Evolutionary conservation across 2,888 invertebrate species (phyloP).

Genomic region (Byasa hedistus): DNA sequence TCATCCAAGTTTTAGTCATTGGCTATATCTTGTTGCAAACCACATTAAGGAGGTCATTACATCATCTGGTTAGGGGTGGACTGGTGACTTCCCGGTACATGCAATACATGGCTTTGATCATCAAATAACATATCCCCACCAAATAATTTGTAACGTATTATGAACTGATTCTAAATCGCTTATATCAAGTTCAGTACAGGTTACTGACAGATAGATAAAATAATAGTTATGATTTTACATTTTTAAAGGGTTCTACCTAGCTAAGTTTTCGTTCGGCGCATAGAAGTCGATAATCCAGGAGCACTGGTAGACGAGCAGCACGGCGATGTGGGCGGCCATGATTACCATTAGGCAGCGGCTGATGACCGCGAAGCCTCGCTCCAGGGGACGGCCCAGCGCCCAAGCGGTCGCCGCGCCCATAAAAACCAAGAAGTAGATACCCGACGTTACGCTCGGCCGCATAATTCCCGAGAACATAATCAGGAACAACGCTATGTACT

Average conservation of each 20-base stretch:
- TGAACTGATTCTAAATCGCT: no score
- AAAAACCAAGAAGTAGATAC: constrained; percentile 92
- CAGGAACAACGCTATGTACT: constrained; percentile 82
- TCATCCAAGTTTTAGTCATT: no score
- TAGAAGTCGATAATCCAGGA: constrained; percentile 88
- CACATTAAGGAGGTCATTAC: no score
- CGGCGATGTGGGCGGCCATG: constrained; percentile 86
- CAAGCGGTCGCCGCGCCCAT: constrained; percentile 92
- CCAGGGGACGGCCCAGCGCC: constrained; percentile 88
- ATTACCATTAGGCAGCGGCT: constrained; percentile 86
- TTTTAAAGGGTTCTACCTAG: constrained; percentile 80
- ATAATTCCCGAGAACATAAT: constrained; percentile 87
- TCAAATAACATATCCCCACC: no score
- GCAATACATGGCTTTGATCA: no score
- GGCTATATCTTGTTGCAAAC: no score
- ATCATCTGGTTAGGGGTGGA: no score
- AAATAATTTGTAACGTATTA: no score
- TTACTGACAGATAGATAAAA: no score
- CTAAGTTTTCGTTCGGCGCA: constrained; percentile 83
- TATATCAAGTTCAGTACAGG: no score
- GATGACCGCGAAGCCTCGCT: constrained; percentile 87
- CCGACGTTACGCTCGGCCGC: constrained; percentile 90
- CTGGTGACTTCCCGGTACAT: no score
- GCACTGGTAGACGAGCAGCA: constrained; percentile 90
- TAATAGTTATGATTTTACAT: no score